Evolutionary conservation across 2,888 invertebrate species (phyloP).

Genomic region (Pantelozetes paolii): DNA sequence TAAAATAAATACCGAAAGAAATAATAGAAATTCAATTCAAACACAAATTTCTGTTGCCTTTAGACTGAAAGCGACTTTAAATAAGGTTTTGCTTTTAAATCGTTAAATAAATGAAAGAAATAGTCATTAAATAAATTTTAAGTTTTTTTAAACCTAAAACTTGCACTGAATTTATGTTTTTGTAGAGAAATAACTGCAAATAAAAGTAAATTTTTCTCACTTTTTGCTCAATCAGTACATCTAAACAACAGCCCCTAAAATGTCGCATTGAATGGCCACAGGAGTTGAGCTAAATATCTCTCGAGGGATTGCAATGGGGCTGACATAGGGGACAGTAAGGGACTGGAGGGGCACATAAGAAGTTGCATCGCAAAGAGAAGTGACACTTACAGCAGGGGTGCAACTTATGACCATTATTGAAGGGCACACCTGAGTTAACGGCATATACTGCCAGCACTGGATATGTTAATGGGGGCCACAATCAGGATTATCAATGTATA

Average conservation of each 20-base stretch:
- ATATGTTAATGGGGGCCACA: constrained; percentile 34
- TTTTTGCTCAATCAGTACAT: constrained; percentile 4
- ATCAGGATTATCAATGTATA: constrained; percentile 33
- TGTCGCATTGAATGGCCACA: constrained; percentile 31
- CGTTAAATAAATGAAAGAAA: background rate
- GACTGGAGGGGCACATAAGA: background rate
- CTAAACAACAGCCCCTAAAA: constrained; percentile 30
- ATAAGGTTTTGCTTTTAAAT: background rate
- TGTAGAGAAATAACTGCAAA: constrained; percentile 18
- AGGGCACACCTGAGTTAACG: constrained; percentile 36
- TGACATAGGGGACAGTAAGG: background rate
- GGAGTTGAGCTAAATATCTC: constrained; percentile 36
- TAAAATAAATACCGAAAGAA: background rate
- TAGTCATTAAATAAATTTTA: constrained; percentile 18
- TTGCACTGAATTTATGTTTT: constrained; percentile 29
- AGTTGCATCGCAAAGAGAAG: constrained; percentile 27
- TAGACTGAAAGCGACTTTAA: constrained; percentile 12
- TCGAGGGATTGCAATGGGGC: constrained; percentile 27
- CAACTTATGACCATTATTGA: constrained; percentile 36
- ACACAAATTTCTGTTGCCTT: background rate
- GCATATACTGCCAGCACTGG: constrained; percentile 21
- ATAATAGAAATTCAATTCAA: background rate
- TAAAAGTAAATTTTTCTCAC: constrained; percentile 33
- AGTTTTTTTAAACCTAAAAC: constrained; percentile 7
- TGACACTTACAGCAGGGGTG: constrained; percentile 37